Base-by-base conservation (phyloP, 2,888 invertebrate genomes). In the Phyllotreta cruciferae region DNA sequence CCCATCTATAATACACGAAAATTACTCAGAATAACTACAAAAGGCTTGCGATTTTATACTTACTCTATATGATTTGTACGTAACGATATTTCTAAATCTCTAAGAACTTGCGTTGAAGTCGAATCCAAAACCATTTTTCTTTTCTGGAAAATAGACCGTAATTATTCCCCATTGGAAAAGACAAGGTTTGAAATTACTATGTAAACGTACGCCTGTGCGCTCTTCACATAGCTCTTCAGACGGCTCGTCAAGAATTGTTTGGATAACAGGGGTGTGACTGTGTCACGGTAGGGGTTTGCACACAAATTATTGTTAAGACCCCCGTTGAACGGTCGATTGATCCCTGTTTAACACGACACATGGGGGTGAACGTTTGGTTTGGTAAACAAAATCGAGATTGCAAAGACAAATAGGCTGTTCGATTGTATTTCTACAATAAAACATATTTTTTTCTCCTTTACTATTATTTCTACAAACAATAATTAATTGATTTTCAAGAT, bases 21-120 rank as follows among this genome's bases (percentile, higher is more conserved):
- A n/a, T 44, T 10, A 8, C 35, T 35, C 39, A 24, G 8, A 47
- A 36, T 7, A 38, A 38, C 8, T 14, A 45, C 39, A 13, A 45
- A 9, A 39, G n/a, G n/a, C n/a, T n/a, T n/a, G 9, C 11, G n/a
- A 45, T 44, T 3, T 41, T 41, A 66, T 74, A 87, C 92, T 90
- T 82, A 96, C 95, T 99, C 98, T 80, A 99, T 99, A 83, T 96
- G 96, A 85, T 99, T 99, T 70, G 99, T 99, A 77, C 98, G 89
- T 76, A 99, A 84, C 49, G 98, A 99, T 80, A 98, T 99, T 86
- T 99, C 99, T 81, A 99, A 86, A 86, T 99, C 98, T 78, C 98
- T 88, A 68, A 99, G 86, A 74, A 99, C 96, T 87, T 98, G 97
- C 49, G 99, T 99, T 62, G 98, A 98, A 66, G 98, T 98, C 55